Evolutionary conservation across 2,113 vertebrate species (phyloP).

Genomic region (human (Homo sapiens)): DNA sequence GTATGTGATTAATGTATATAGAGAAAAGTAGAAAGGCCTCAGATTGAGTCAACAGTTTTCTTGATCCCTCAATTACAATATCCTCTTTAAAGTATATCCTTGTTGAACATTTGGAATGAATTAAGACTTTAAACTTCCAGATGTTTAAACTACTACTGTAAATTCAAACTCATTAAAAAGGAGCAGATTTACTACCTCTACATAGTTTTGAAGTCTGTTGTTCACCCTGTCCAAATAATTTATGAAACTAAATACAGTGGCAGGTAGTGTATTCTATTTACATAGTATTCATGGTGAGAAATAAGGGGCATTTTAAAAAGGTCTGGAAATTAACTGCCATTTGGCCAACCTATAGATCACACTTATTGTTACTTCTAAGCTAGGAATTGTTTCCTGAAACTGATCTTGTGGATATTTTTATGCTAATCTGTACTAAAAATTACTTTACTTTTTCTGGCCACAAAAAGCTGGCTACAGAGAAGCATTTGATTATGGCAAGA

Average conservation of each 20-base stretch:
- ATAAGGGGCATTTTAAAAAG: constrained; percentile 31
- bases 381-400: constrained; percentile 77
- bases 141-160: constrained; percentile 78
- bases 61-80: constrained; percentile 73
- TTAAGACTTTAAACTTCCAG: constrained; percentile 76
- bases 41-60: constrained; percentile 54
- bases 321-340: constrained; percentile 67
- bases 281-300: constrained; percentile 54
- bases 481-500: not conserved
- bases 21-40: constrained; percentile 57
- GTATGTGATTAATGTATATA: constrained; percentile 58
- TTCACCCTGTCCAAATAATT: constrained; percentile 45
- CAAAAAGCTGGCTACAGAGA: constrained; percentile 47
- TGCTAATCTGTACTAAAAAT: constrained; percentile 69
- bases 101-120: constrained; percentile 75
- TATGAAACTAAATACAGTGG: constrained; percentile 65
- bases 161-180: constrained; percentile 78
- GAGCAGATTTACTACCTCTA: constrained; percentile 75
- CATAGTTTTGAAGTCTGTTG: constrained; percentile 74
- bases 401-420: constrained; percentile 71
- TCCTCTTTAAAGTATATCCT: constrained; percentile 67
- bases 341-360: constrained; percentile 67
- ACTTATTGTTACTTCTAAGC: constrained; percentile 71
- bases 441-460: constrained; percentile 73
- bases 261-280: constrained; percentile 45